Base-by-base conservation (phyloP, 2,113 vertebrate genomes). In the Pogonocichla stellata region DNA sequence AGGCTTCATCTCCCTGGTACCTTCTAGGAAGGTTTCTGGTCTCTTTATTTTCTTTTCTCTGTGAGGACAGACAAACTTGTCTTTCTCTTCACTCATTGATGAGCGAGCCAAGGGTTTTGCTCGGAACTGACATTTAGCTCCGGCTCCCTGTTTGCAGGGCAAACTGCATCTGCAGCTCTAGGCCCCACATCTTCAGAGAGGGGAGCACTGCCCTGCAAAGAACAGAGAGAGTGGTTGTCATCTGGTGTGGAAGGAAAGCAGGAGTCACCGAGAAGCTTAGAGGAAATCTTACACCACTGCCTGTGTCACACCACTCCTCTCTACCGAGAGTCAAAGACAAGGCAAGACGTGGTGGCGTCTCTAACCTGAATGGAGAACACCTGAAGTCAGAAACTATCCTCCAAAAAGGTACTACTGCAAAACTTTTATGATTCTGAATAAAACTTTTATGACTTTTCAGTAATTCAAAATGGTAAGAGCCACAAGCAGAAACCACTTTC, bases 41-140 rank as follows among this genome's bases (percentile, higher is more conserved):
- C 74, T 88, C 56, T 89, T 50, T 13, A 12, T 91, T 86, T 66
- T 69, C 8, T 90, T 92, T 96, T 88, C 42, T 69, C 88, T 62
- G 58, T 80, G 90, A 95, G 70, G 53, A 91, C n/a, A 47, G 53
- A 92, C 31, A 47, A 36, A 66, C 15, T 61, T 96, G 6, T 88
- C 31, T 47, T 94, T 38, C 79, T 87, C 79, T 95, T 86, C 50
- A 26, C 5, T 48, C 93, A 93, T 9, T 95, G 92, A 20, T 86
- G 95, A 12, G 70, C 45, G 26, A 97, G 85, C 95, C 96, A 98
- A 43, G 92, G 86, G 28, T 94, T 97, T 85, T 96, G 90, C 16
- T 92, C 86, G 43, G 94, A 95, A 40, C 20, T 53, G n/a, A 22
- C 31, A 38, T 94, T 91, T 13, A 84, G 64, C 10, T 92, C 92